Conservation (phyloP, 2,113 vertebrate species). For the Pipa parva region DNA sequence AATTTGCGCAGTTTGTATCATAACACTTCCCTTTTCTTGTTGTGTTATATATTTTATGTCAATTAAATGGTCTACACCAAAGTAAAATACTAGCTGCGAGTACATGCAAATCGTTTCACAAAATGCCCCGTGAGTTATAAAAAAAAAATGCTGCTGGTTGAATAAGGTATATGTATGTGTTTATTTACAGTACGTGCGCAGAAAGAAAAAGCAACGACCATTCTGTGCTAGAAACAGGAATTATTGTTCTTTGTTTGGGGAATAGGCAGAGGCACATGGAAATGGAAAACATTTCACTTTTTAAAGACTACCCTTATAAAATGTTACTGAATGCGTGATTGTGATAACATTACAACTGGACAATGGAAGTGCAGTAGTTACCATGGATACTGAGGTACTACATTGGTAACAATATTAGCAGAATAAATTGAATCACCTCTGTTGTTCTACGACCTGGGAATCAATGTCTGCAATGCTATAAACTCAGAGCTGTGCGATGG, state of each 20-base stretch:
- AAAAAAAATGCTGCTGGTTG: too few relatives aligned
- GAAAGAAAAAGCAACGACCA: too few relatives aligned
- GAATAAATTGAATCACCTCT: slow-evolving; percentile 30
- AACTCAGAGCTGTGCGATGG: not conserved
- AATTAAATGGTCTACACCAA: too few relatives aligned
- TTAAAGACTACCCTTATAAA: slow-evolving; percentile 5
- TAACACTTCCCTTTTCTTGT: too few relatives aligned
- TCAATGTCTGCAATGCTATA: slow-evolving; percentile 26
- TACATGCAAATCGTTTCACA: too few relatives aligned
- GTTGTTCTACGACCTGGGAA: slow-evolving; percentile 39
- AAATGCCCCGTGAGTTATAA: too few relatives aligned
- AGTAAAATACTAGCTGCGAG: too few relatives aligned
- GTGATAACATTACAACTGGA: slow-evolving; percentile 26
- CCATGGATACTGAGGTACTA: slow-evolving; percentile 31
- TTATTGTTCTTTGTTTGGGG: not conserved
- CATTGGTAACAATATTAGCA: slow-evolving; percentile 28
- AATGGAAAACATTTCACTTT: not conserved
- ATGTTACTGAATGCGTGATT: not conserved
- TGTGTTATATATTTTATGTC: too few relatives aligned
- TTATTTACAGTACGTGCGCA: too few relatives aligned
- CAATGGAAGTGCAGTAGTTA: slow-evolving; percentile 20
- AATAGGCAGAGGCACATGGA: not conserved
- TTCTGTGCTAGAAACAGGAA: too few relatives aligned
- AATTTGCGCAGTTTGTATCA: too few relatives aligned
- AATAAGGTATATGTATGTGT: too few relatives aligned